These are phyloP conservation scores for Vireo griseus DNA, from an alignment of 2,797 vertebrate genomes.

Conservation along the genomic window DNA sequence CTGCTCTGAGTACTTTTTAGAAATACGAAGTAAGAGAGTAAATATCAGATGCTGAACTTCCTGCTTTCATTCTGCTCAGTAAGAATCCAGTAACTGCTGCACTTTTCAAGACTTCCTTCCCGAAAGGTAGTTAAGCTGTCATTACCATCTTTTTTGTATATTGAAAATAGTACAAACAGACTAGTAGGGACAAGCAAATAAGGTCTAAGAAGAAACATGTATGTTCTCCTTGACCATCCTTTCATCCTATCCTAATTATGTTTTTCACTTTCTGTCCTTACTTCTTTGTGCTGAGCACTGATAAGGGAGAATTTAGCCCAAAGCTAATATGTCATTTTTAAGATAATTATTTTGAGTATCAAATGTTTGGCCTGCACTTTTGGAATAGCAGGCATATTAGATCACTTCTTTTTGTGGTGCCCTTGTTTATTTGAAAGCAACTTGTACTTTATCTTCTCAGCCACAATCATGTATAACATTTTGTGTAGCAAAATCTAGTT, in stretches of 20 bases:
- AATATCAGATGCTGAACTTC: not conserved
- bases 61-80: not conserved
- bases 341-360: not conserved
- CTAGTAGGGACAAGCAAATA: not conserved
- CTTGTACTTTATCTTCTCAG: not conserved
- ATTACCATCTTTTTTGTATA: not conserved
- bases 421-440: constrained; percentile 16
- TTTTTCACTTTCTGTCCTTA: not conserved
- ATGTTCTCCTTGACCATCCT: not conserved
- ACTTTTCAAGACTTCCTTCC: not conserved
- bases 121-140: not conserved
- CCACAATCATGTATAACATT: not conserved
- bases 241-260: not conserved
- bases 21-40: not conserved
- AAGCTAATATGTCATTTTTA: not conserved
- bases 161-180: not conserved
- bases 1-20: not conserved
- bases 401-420: not conserved
- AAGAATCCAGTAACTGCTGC: not conserved
- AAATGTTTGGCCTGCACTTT: not conserved
- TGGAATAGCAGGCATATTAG: constrained; percentile 32
- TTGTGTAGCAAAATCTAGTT: constrained; percentile 12
- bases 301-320: not conserved
- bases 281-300: not conserved
- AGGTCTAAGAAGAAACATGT: not conserved